phyloP scores from a whole-genome alignment of 2,888 invertebrate genomes.

The Epinotia nisella region DNA sequence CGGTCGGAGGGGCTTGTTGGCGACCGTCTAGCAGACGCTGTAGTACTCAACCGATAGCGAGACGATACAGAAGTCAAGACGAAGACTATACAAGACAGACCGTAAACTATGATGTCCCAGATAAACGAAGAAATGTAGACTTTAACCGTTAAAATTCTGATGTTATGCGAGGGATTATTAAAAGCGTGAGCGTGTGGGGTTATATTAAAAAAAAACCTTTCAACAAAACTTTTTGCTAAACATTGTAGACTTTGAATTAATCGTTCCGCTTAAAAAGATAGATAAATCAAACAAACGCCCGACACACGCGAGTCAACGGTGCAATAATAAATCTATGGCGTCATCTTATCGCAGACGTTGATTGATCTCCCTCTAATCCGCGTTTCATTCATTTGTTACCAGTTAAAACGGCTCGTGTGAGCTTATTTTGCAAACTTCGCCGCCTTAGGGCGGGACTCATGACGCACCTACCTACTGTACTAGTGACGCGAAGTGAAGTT shows the following conservation, averaged over 20 bases:
- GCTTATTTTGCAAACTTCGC: conserved; percentile 16
- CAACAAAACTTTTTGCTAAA: conserved; percentile 1
- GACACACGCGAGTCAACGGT: conserved; percentile 32
- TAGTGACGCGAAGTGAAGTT: too few relatives aligned
- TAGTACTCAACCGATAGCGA: too few relatives aligned
- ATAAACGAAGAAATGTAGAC: too few relatives aligned
- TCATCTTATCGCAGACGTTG: conserved; percentile 33
- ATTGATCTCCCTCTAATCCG: conserved; percentile 28
- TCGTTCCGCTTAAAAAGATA: conserved; percentile 21
- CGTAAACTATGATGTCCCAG: too few relatives aligned
- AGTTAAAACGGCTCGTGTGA: conserved; percentile 26
- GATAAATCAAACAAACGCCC: conserved; percentile 31
- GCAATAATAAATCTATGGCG: conserved; percentile 34
- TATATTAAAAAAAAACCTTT: too few relatives aligned
- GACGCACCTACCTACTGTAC: background rate
- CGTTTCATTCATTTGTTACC: conserved; percentile 31
- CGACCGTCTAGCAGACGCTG: too few relatives aligned
- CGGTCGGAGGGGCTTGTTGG: too few relatives aligned
- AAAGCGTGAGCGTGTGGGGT: too few relatives aligned
- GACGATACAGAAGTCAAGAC: too few relatives aligned
- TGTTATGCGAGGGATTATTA: too few relatives aligned
- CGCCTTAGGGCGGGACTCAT: background rate
- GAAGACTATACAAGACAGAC: too few relatives aligned
- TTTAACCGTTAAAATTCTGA: too few relatives aligned
- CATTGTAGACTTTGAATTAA: conserved; percentile 13